phyloP scores from a whole-genome alignment of 1,140 invertebrate genomes.

The Dryas iulia region DNA sequence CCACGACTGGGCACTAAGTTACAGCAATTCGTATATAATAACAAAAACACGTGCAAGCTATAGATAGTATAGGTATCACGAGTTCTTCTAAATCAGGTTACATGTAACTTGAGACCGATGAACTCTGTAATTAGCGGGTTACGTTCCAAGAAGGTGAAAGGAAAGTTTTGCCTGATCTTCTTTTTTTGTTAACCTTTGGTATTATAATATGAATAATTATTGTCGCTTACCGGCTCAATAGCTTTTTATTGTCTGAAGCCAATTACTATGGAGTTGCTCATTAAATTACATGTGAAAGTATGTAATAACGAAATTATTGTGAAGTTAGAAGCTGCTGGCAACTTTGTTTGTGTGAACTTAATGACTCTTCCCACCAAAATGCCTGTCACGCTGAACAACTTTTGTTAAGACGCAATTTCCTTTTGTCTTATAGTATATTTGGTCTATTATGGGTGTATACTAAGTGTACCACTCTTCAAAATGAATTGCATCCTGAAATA shows the following conservation, averaged over 20 bases:
- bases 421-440: too few relatives aligned
- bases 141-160: slow-evolving; percentile 62
- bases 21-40: slow-evolving; percentile 9
- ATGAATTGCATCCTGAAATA: too few relatives aligned
- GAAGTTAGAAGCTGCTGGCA: too few relatives aligned
- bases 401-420: too few relatives aligned
- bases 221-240: slow-evolving; percentile 42
- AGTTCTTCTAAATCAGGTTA: slow-evolving; percentile 35
- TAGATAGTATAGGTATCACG: slow-evolving; percentile 30
- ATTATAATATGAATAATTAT: slow-evolving; percentile 65
- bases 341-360: too few relatives aligned
- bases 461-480: too few relatives aligned
- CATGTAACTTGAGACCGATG: slow-evolving; percentile 50
- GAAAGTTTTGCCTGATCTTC: slow-evolving; percentile 53
- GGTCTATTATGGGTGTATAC: too few relatives aligned
- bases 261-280: slow-evolving; percentile 58
- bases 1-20: too few relatives aligned
- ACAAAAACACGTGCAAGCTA: slow-evolving; percentile 14
- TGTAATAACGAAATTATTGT: slow-evolving; percentile 41
- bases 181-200: slow-evolving; percentile 52
- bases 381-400: too few relatives aligned
- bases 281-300: slow-evolving; percentile 62
- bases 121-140: slow-evolving; percentile 60
- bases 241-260: slow-evolving; percentile 47
- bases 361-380: too few relatives aligned